phyloP scores from a whole-genome alignment of 2,113 vertebrate species.

The Scomber japonicus region DNA sequence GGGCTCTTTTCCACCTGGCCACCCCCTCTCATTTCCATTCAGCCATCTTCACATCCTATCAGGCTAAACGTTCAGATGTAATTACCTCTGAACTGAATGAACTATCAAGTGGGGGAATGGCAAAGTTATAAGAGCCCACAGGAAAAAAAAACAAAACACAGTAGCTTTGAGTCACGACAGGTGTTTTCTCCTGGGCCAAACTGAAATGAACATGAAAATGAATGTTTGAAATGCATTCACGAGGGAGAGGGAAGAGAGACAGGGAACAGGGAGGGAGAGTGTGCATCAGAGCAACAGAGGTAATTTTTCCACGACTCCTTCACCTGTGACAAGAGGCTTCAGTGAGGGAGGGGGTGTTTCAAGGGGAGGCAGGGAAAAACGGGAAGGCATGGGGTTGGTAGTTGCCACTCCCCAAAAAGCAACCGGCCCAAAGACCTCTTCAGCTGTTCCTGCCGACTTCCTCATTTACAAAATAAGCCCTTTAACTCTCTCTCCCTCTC shows the following conservation, averaged over 20 bases:
- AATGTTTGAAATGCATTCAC: conserved; percentile 76
- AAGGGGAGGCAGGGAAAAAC: conserved; percentile 39
- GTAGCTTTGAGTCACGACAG: conserved; percentile 61
- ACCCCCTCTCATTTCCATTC: conserved; percentile 71
- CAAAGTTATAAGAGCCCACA: conserved; percentile 43
- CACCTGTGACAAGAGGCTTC: conserved; percentile 84
- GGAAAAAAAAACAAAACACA: conserved; percentile 27
- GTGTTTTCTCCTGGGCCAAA: conserved; percentile 77
- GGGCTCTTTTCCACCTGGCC: conserved; percentile 71
- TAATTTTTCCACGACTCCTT: conserved; percentile 83
- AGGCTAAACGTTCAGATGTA: conserved; percentile 73
- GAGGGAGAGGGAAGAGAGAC: conserved; percentile 27
- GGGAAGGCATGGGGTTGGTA: conserved; percentile 16
- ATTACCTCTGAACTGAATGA: conserved; percentile 72
- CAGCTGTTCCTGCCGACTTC: conserved; percentile 46
- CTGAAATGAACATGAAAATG: conserved; percentile 81
- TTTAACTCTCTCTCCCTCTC: conserved; percentile 38
- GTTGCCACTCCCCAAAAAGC: conserved; percentile 61
- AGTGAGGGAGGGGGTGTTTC: conserved; percentile 54
- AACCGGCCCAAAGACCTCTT: conserved; percentile 70
- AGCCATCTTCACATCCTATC: conserved; percentile 76
- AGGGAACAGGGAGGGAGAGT: conserved; percentile 4
- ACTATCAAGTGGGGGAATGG: conserved; percentile 56
- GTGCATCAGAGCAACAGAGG: conserved; percentile 66
- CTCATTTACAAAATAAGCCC: conserved; percentile 49